Evolutionary conservation across 2,888 invertebrate species (phyloP).

Genomic region (Leucozona laternaria): DNA sequence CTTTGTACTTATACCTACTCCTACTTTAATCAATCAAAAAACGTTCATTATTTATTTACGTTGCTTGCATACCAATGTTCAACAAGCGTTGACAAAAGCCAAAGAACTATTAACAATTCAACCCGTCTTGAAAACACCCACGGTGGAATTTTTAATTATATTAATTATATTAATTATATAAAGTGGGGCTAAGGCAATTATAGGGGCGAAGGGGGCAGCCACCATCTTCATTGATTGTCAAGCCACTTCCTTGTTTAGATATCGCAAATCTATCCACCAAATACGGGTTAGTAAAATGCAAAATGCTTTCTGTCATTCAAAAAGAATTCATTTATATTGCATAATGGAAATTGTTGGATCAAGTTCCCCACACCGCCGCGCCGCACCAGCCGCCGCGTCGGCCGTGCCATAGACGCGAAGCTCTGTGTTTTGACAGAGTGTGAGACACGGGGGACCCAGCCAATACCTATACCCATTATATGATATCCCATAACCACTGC

Average conservation of each 20-base stretch:
- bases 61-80: slow-evolving; percentile 41
- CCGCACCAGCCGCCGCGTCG: too few species aligned
- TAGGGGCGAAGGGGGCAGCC: not conserved
- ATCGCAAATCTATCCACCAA: slow-evolving; percentile 63
- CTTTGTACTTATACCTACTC: not conserved
- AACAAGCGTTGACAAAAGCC: not conserved
- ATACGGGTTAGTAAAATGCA: slow-evolving; percentile 67
- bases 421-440: slow-evolving; percentile 45
- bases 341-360: slow-evolving; percentile 46
- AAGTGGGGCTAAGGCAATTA: not conserved
- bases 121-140: slow-evolving; percentile 43
- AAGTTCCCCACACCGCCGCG: not conserved
- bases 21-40: slow-evolving; percentile 1
- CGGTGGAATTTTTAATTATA: slow-evolving; percentile 62
- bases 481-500: not conserved
- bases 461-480: not conserved
- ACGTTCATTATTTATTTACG: not conserved
- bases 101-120: slow-evolving; percentile 30
- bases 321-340: slow-evolving; percentile 60
- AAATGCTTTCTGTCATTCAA: slow-evolving; percentile 64
- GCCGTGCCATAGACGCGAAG: too few species aligned
- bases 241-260: slow-evolving; percentile 66
- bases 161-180: too few species aligned
- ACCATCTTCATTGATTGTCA: slow-evolving; percentile 65
- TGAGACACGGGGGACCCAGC: slow-evolving; percentile 46